Evolutionary conservation across 92 coral and sea anemone species (phyloP), one percentile per base, ranked within the genome.

Genomic region (Bergia puertoricense): DNA sequence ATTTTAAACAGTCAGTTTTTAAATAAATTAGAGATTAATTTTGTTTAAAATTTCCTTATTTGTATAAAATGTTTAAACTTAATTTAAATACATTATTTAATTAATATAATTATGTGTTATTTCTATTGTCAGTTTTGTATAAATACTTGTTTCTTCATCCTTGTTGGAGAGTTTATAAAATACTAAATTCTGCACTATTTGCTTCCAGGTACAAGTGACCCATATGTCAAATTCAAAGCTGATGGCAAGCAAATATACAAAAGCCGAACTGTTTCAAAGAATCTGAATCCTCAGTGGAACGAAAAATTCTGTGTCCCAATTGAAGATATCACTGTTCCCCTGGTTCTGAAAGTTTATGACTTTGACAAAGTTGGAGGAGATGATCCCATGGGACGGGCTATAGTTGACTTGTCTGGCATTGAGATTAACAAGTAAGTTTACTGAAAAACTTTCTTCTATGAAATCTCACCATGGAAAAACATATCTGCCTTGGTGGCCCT

Each of bases 231-330:
- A 96, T 96, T 96, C 88, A 96, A 96, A 86, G 87, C 98, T 40
- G 99, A 96, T 88, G 99, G 99, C 76, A 94, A 94, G 80, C 99
- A 96, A 91, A 94, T 96, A 16, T 96, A 96, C 91, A 96, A 96
- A 89, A 96, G 99, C 88, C 94, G 90, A 81, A 96, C 99, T 76
- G 95, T 96, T 79, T 93, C 96, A 37, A 96, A 96, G 75, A 96
- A 96, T 71, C 92, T 96, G 54, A 96, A 96, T 56, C 99, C 99
- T 37, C 99, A 96, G 82, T 96, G 99, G 99, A 96, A 96, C 77
- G 99, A 96, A 84, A 96, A 96, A 69, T 96, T 96, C 85, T 96
- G 99, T 90, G 99, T 96, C 80, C 99, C 99, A 13, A 96, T 96
- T 79, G 99, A 96, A 86, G 99, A 96, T 85, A 95, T 96, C 41